Base-by-base conservation (phyloP, 2,797 vertebrate species). In the Menidia menidia region DNA sequence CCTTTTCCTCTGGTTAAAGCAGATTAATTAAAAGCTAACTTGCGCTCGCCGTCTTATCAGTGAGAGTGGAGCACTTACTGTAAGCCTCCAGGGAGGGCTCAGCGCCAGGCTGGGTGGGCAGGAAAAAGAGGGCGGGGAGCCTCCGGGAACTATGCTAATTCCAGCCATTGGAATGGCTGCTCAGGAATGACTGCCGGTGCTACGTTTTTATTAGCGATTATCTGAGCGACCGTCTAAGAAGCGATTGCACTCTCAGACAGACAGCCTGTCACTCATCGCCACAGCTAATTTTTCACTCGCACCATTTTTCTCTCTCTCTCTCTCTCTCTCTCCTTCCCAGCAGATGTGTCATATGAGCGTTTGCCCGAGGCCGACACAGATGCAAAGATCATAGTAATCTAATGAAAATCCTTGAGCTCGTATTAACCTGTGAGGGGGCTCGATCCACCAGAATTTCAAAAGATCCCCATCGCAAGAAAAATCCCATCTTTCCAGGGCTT, bases 11-110 rank as follows among this genome's bases (percentile, higher is more conserved):
- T 55, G 72, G 74, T 81, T 83, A 80, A 87, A 88, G 87, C 74
- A 86, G 87, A 92, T 91, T 91, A 92, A 93, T 93, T 91, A 92
- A 87, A 90, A 88, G 88, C 87, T 86, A 80, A 33, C 73, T 84
- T 0, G 30, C 60, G 11, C 71, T 66, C 63, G 69, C 75, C 60
- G 77, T 75, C 78, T 90, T 90, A 90, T 91, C 88, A 81, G 86
- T 16, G 77, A 84, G 87, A 87, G 85, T 87, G 10, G 81, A 85
- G 80, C 83, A 65, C 85, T 90, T 89, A 89, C 88, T 89, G 87
- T 87, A 86, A 87, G 75, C 85, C 89, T 39, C 74, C 51, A 25
- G 84, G 87, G 87, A 76, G 61, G 35, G 62, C 68, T 79, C 81
- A 60, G 70, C 25, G 4, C 61, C 44, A 8, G 63, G 69, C 63